Conservation (phyloP, 1,140 invertebrate genomes). For the Pseudomyrmex flavicornis region DNA sequence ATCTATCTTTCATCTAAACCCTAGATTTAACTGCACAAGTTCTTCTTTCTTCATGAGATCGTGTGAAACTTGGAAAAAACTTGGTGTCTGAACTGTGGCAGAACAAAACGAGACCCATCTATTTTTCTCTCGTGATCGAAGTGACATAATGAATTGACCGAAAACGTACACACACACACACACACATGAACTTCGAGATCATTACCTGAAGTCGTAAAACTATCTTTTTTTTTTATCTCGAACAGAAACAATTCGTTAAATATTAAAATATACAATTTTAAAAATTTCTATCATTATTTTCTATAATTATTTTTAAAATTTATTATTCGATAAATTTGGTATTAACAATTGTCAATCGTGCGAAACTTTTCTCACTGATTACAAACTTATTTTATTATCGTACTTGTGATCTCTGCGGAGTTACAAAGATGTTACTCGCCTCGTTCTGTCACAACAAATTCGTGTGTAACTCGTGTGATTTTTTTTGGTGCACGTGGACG, state of each 20-base stretch:
- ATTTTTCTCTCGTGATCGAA: not conserved
- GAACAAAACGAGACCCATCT: constrained; percentile 11
- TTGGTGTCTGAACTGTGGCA: constrained; percentile 25
- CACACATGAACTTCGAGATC: not conserved
- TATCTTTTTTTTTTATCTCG: no score
- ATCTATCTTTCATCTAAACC: constrained; percentile 45
- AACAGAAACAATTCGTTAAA: no score
- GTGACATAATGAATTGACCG: no score
- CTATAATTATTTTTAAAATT: not conserved
- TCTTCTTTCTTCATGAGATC: constrained; percentile 30
- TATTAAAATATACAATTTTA: no score
- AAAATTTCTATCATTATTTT: no score
- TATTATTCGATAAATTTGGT: not conserved
- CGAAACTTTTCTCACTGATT: not conserved
- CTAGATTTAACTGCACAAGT: constrained; percentile 44
- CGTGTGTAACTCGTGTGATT: constrained; percentile 55
- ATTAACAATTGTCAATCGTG: no score
- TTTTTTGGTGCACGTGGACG: constrained; percentile 54
- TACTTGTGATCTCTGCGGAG: not conserved
- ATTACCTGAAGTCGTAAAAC: not conserved
- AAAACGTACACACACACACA: not conserved
- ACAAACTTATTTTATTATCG: not conserved
- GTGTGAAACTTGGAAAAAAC: constrained; percentile 42
- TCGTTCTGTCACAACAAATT: constrained; percentile 31
- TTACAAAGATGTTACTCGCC: not conserved